phyloP scores from a whole-genome alignment of 2,113 vertebrate genomes.

The Saccopteryx leptura region DNA sequence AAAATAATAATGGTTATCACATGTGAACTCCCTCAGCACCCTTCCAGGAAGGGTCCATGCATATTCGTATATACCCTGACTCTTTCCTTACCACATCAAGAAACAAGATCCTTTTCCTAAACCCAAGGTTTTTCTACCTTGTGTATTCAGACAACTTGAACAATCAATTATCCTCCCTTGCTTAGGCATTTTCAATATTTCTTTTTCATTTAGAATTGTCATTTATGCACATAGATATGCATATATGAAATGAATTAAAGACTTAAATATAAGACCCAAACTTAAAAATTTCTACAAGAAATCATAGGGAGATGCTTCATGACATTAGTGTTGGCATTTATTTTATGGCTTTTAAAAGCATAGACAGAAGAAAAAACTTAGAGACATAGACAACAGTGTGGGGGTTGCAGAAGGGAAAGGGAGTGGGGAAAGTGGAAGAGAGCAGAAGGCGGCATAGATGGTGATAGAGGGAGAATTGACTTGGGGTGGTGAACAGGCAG shows the following conservation, averaged over 20 bases:
- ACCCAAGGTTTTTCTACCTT: not conserved
- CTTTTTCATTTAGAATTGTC: not conserved
- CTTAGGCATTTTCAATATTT: not conserved
- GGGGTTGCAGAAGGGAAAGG: too few relatives aligned
- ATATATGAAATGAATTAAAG: not conserved
- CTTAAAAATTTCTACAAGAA: not conserved
- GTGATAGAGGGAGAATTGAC: too few relatives aligned
- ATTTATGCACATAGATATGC: not conserved
- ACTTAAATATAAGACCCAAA: not conserved
- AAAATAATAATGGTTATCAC: not conserved
- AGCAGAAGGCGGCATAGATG: too few relatives aligned
- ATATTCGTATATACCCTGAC: too few relatives aligned
- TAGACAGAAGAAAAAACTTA: too few relatives aligned
- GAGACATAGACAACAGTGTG: too few relatives aligned
- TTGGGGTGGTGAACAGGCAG: too few relatives aligned
- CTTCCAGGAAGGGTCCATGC: not conserved
- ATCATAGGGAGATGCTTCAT: not conserved
- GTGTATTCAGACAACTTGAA: not conserved
- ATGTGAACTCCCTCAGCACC: not conserved
- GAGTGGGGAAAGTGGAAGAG: too few relatives aligned
- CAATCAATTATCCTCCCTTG: not conserved
- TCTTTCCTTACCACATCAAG: not conserved
- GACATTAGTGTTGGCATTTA: not conserved
- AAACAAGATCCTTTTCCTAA: not conserved
- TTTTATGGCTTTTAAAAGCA: not conserved